phyloP scores from a whole-genome alignment of 2,888 invertebrate genomes.

The Molorchus minor region DNA sequence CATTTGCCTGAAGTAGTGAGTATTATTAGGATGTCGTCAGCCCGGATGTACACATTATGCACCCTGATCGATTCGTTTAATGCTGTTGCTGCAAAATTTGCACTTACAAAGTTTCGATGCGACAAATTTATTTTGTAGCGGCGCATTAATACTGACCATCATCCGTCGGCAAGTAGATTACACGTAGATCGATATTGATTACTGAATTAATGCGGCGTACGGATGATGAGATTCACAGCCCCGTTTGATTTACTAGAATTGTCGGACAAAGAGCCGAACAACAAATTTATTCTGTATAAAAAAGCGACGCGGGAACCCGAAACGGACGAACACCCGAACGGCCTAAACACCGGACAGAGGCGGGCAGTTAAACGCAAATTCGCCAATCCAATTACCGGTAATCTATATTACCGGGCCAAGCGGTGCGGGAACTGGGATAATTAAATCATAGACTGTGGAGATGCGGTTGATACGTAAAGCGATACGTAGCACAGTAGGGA shows the following conservation, averaged over 20 bases:
- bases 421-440: conserved; percentile 51
- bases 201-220: too few species aligned
- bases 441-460: conserved; percentile 52
- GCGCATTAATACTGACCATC: too few species aligned
- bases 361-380: conserved; percentile 45
- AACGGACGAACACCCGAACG: not conserved
- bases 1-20: too few species aligned
- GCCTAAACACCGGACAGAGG: conserved; percentile 9
- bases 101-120: too few species aligned
- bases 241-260: not conserved
- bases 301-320: not conserved
- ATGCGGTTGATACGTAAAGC: conserved; percentile 42
- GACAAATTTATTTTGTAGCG: too few species aligned
- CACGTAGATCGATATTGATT: too few species aligned
- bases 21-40: too few species aligned
- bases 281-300: conserved; percentile 11
- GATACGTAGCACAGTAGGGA: conserved; percentile 1
- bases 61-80: too few species aligned
- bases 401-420: conserved; percentile 53
- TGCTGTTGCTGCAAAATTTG: too few species aligned
- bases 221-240: too few species aligned
- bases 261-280: not conserved
- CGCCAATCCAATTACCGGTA: conserved; percentile 56
- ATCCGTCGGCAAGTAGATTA: too few species aligned
- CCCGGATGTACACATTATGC: too few species aligned